Evolutionary conservation across 2,113 vertebrate species (phyloP).

Genomic region (Athene cunicularia): DNA sequence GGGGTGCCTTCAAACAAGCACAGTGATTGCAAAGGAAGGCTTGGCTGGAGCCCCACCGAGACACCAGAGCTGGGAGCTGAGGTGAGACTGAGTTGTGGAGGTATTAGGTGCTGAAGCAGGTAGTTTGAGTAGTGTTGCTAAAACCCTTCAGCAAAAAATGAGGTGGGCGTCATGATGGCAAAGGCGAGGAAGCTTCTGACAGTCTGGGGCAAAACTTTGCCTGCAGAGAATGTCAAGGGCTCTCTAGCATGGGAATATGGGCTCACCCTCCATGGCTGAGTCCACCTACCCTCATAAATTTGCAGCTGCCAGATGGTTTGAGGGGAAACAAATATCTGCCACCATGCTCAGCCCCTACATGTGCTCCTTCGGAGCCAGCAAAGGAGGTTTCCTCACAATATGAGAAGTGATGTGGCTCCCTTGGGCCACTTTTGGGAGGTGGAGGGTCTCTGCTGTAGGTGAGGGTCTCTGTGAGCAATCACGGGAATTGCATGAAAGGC

Average conservation of each 20-base stretch:
- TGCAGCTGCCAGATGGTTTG: neutral
- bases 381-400: neutral
- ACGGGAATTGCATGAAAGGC: neutral
- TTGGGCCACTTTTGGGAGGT: neutral
- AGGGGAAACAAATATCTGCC: neutral
- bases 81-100: neutral
- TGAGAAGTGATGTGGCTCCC: neutral
- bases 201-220: neutral
- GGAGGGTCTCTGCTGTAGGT: neutral
- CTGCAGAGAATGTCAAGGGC: neutral
- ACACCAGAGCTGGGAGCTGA: neutral
- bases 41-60: neutral
- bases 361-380: neutral
- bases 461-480: rapidly evolving
- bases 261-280: neutral
- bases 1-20: neutral
- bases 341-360: neutral
- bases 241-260: neutral
- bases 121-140: neutral
- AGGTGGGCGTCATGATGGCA: neutral
- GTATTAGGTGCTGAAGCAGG: neutral
- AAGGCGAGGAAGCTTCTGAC: neutral
- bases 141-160: neutral
- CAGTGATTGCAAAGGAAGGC: neutral
- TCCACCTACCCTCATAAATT: neutral